These are phyloP conservation scores for Taurulus bubalis DNA, from an alignment of 2,113 vertebrate genomes.

Conservation along the genomic window DNA sequence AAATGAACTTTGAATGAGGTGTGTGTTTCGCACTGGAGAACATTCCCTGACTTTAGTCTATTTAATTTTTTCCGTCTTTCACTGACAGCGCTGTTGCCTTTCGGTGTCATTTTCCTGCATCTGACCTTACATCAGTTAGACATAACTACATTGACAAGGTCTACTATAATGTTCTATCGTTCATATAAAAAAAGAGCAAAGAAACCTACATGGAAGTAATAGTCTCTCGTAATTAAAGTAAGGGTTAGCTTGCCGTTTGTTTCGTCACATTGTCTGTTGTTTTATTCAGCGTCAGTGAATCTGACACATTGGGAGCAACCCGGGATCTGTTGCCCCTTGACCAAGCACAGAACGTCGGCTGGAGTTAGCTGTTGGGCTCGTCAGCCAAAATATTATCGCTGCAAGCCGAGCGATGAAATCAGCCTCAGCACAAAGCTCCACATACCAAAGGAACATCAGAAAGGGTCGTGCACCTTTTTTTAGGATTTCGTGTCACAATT, in stretches of 20 bases:
- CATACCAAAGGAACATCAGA: slow-evolving; percentile 19
- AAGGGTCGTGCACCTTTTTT: background rate
- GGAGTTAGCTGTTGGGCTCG: slow-evolving; percentile 56
- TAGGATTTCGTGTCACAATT: background rate
- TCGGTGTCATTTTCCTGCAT: background rate
- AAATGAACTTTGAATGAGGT: background rate
- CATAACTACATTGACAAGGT: background rate
- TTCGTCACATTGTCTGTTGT: slow-evolving; percentile 43
- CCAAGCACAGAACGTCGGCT: slow-evolving; percentile 63
- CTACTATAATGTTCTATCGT: background rate
- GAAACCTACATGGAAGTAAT: background rate
- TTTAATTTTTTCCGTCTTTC: background rate
- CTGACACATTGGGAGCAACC: slow-evolving; percentile 65
- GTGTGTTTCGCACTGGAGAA: background rate
- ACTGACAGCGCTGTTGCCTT: background rate
- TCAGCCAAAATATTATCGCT: slow-evolving; percentile 62
- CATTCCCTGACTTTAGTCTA: background rate
- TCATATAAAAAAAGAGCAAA: background rate
- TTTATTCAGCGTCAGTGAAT: slow-evolving; percentile 61
- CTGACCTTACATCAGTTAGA: background rate
- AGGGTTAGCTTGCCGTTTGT: slow-evolving; percentile 19
- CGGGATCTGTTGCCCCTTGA: slow-evolving; percentile 59
- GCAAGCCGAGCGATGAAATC: slow-evolving; percentile 47
- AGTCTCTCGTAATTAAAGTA: slow-evolving; percentile 22
- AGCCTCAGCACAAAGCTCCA: slow-evolving; percentile 23